These are phyloP conservation scores for Diarsia brunnea DNA, from an alignment of 2,888 invertebrate genomes.

Conservation along the genomic window DNA sequence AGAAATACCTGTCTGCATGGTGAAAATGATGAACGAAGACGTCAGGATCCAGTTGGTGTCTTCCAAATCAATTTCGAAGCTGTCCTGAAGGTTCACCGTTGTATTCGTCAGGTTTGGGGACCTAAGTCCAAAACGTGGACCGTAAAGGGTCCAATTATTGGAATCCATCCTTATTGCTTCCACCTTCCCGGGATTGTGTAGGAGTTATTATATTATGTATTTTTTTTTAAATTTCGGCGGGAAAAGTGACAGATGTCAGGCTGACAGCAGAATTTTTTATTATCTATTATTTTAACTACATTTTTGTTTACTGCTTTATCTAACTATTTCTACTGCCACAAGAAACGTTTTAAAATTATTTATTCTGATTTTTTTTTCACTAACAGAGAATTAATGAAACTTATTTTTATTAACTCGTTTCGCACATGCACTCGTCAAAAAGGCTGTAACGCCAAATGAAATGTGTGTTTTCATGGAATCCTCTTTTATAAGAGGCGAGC, in stretches of 20 bases:
- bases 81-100: conserved; percentile 90
- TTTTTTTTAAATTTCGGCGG: conserved; percentile 38
- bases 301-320: conserved; percentile 9
- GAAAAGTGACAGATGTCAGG: conserved; percentile 11
- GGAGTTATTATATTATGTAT: conserved; percentile 36
- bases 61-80: conserved; percentile 93
- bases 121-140: conserved; percentile 75
- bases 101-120: conserved; percentile 85
- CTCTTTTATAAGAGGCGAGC: conserved; percentile 56
- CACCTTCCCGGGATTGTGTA: conserved; percentile 2
- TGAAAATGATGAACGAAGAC: conserved; percentile 92
- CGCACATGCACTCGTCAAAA: conserved; percentile 25
- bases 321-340: background rate
- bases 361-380: conserved; percentile 6
- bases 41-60: conserved; percentile 97
- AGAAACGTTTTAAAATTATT: conserved; percentile 16
- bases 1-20: conserved; percentile 96
- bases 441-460: conserved; percentile 51
- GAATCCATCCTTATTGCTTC: conserved; percentile 75
- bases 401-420: conserved; percentile 5
- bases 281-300: background rate
- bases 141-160: conserved; percentile 76
- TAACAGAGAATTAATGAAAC: background rate
- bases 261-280: background rate
- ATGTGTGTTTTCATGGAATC: conserved; percentile 31